phyloP scores from a whole-genome alignment of 1,140 invertebrate species.

The Diachasma alloeum region DNA sequence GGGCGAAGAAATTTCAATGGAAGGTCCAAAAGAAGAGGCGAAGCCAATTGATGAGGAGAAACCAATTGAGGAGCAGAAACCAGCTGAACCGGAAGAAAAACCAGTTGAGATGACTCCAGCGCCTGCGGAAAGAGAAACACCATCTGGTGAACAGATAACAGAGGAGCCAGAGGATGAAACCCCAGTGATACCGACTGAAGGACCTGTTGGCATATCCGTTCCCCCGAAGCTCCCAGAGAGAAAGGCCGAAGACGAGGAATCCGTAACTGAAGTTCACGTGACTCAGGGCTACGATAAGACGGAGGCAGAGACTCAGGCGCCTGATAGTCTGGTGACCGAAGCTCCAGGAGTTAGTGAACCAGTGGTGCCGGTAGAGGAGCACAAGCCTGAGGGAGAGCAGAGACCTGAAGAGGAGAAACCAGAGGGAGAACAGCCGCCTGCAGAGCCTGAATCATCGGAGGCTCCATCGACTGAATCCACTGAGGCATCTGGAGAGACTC shows the following conservation, averaged over 20 bases:
- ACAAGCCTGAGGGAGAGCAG: background rate
- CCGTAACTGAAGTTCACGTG: slow-evolving; percentile 37
- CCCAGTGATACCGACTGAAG: slow-evolving; percentile 35
- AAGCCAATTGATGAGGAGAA: background rate
- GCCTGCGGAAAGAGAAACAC: slow-evolving; percentile 15
- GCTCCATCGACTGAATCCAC: background rate
- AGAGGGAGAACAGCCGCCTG: slow-evolving; percentile 6
- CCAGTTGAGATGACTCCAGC: background rate
- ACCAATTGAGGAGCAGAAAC: background rate
- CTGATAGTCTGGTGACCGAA: slow-evolving; percentile 42
- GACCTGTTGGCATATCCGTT: slow-evolving; percentile 47
- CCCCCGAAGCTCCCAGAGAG: slow-evolving; percentile 48
- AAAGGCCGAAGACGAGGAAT: slow-evolving; percentile 53
- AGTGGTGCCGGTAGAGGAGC: background rate
- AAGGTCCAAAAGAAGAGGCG: background rate
- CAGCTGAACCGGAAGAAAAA: slow-evolving; percentile 18
- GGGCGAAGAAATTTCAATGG: background rate
- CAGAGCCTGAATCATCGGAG: slow-evolving; percentile 7
- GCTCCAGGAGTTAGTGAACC: slow-evolving; percentile 26
- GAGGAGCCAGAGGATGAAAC: slow-evolving; percentile 24
- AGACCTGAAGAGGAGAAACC: slow-evolving; percentile 9
- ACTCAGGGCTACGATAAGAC: slow-evolving; percentile 36
- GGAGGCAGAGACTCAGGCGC: slow-evolving; percentile 30
- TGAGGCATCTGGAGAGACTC: background rate
- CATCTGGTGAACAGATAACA: slow-evolving; percentile 23